phyloP scores from a whole-genome alignment of 2,113 vertebrate species.

The Choloepus hoffmanni region DNA sequence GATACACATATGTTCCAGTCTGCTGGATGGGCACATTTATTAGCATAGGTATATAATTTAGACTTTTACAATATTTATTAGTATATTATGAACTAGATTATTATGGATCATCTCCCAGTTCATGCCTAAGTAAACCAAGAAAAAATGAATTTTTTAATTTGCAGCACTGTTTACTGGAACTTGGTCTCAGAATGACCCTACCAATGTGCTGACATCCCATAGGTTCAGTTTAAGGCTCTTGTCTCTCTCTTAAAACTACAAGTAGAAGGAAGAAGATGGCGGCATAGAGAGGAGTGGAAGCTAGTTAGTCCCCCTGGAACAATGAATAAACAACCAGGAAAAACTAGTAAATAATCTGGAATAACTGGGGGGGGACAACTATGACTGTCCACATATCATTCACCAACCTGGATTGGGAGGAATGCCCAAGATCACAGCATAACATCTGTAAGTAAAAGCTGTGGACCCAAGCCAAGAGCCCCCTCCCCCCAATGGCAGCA shows the following conservation, averaged over 20 bases:
- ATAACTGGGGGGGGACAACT: too few species aligned
- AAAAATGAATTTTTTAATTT: conserved; percentile 19
- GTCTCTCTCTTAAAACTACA: neutral
- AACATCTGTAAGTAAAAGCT: too few species aligned
- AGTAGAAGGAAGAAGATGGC: too few species aligned
- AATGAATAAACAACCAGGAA: too few species aligned
- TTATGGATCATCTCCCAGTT: neutral
- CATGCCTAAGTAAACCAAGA: neutral
- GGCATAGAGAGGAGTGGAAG: too few species aligned
- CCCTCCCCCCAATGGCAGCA: too few species aligned
- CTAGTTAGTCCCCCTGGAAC: too few species aligned
- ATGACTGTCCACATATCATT: too few species aligned
- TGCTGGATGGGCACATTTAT: neutral
- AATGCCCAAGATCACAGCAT: too few species aligned
- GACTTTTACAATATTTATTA: neutral
- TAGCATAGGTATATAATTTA: neutral
- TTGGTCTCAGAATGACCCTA: neutral
- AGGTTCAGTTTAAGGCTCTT: neutral
- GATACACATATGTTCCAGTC: neutral
- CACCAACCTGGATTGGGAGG: too few species aligned
- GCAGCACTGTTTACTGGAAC: neutral
- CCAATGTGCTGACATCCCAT: neutral
- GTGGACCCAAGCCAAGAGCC: too few species aligned
- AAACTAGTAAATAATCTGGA: too few species aligned
- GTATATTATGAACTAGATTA: neutral